phyloP scores from a whole-genome alignment of 2,113 vertebrate genomes.

The Camelus dromedarius region DNA sequence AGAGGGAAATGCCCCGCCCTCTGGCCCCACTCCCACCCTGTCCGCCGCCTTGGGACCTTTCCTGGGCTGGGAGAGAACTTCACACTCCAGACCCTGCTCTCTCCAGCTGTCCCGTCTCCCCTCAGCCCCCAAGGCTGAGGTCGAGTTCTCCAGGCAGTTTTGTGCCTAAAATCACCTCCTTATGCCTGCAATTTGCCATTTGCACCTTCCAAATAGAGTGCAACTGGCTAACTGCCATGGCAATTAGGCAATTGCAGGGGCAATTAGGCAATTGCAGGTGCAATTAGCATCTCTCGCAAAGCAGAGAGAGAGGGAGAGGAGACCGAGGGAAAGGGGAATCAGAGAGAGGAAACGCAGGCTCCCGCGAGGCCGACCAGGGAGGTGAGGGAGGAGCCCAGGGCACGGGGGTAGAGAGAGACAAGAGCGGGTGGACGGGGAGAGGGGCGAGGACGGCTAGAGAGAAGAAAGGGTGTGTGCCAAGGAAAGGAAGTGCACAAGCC shows the following conservation, averaged over 20 bases:
- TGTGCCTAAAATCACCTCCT: slow-evolving; percentile 56
- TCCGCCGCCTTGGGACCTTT: background rate
- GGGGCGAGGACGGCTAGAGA: background rate
- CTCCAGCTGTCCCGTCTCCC: background rate
- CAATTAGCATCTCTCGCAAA: slow-evolving; percentile 76
- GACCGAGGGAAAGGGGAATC: background rate
- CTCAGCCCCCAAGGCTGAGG: background rate
- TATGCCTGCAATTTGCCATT: slow-evolving; percentile 75
- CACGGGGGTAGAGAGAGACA: background rate
- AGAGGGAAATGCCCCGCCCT: background rate
- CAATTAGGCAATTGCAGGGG: slow-evolving; percentile 76
- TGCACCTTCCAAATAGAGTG: slow-evolving; percentile 74
- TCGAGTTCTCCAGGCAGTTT: slow-evolving; percentile 51
- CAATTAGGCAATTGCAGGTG: slow-evolving; percentile 79
- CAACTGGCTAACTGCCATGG: slow-evolving; percentile 79
- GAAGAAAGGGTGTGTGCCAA: background rate
- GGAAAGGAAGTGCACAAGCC: background rate
- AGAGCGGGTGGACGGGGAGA: background rate
- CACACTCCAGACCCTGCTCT: background rate
- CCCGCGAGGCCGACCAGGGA: background rate
- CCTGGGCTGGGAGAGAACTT: background rate
- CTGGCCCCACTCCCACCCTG: background rate
- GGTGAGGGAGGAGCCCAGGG: background rate
- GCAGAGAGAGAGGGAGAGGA: background rate
- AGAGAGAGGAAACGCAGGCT: background rate